These are phyloP conservation scores for Setipinna tenuifilis DNA, from an alignment of 2,797 vertebrate species.

Conservation along the genomic window DNA sequence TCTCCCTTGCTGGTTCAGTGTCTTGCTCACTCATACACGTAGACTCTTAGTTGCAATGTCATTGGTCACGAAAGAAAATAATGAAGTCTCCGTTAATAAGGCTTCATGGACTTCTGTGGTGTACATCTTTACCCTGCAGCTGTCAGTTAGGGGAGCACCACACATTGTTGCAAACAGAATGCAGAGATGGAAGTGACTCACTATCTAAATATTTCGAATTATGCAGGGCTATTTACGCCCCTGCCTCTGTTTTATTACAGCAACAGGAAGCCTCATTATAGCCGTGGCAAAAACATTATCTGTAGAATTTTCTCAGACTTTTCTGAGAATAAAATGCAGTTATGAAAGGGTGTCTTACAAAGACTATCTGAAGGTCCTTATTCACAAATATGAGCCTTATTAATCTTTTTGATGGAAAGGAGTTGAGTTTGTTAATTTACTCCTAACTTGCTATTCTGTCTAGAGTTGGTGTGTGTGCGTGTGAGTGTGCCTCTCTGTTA, in stretches of 20 bases:
- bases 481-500: too few species aligned
- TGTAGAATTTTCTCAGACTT: too few species aligned
- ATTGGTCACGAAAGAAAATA: conserved; percentile 11
- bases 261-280: background rate
- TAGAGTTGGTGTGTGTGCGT: too few species aligned
- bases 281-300: background rate
- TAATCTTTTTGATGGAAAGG: too few species aligned
- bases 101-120: conserved; percentile 1
- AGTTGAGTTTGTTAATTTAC: too few species aligned
- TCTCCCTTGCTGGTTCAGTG: background rate
- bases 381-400: too few species aligned
- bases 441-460: too few species aligned
- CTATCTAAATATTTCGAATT: too few species aligned
- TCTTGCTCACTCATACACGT: conserved; percentile 15
- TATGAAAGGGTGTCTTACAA: too few species aligned
- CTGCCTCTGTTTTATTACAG: too few species aligned
- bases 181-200: background rate
- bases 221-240: background rate
- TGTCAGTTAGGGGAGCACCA: background rate
- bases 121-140: background rate
- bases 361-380: too few species aligned
- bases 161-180: conserved; percentile 4
- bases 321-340: too few species aligned
- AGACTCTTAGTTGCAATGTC: conserved; percentile 13
- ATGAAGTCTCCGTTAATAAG: conserved; percentile 11